phyloP scores from a whole-genome alignment of 2,797 vertebrate genomes.

The Notoglanidium macrostoma region DNA sequence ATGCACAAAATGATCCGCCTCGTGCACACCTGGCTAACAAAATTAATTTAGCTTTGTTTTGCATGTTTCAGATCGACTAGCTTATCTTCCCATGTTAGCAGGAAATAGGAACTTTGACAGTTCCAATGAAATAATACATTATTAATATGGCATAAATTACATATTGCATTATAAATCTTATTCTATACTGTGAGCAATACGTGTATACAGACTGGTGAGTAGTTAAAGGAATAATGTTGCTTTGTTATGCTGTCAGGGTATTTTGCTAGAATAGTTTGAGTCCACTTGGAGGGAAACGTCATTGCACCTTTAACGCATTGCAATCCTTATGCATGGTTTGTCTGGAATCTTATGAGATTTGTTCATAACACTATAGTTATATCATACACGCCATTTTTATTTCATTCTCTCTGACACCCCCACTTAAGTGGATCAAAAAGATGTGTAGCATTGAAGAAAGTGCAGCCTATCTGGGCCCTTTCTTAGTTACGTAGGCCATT shows the following conservation, averaged over 20 bases:
- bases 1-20: neutral
- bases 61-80: neutral
- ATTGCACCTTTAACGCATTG: neutral
- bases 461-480: conserved; percentile 21
- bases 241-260: neutral
- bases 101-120: neutral
- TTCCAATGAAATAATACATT: neutral
- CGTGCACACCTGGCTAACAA: neutral
- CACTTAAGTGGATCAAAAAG: conserved; percentile 45
- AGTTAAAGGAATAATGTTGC: neutral
- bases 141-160: neutral
- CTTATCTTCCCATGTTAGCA: neutral
- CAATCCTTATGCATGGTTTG: neutral
- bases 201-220: neutral
- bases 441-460: conserved; percentile 42
- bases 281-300: neutral
- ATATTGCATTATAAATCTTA: neutral
- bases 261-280: neutral
- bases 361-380: conserved; percentile 19
- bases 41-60: neutral
- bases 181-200: neutral
- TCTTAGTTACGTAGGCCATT: conserved; percentile 53
- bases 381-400: conserved; percentile 35
- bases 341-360: neutral
- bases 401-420: conserved; percentile 25